Percentiles rank a stretch among this genome's conserved stretches.
Evolutionary conservation across 2,113 vertebrate species (phyloP).

Genomic region (Phocoena phocoena): DNA sequence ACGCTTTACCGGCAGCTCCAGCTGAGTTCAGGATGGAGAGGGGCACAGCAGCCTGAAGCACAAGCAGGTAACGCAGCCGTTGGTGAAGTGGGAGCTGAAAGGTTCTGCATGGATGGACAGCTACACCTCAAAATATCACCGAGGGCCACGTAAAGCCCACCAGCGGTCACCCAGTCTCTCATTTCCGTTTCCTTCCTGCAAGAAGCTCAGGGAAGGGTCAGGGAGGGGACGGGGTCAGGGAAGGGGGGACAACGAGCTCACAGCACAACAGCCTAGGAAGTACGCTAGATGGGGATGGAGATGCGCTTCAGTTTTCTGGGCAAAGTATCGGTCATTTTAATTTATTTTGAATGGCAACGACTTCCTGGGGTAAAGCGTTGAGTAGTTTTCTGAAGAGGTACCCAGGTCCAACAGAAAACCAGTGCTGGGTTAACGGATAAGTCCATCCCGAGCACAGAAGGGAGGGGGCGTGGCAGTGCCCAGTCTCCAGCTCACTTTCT

Average conservation of each 20-base stretch:
- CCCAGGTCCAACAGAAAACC: neutral
- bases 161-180: no score
- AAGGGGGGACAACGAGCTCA: neutral
- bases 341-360: neutral
- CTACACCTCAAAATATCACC: neutral
- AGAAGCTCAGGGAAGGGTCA: neutral
- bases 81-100: neutral
- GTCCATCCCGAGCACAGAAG: neutral
- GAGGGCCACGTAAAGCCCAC: no score
- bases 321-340: no score
- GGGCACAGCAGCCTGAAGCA: neutral
- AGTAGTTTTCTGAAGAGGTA: neutral
- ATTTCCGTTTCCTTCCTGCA: neutral
- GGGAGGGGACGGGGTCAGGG: neutral
- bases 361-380: neutral
- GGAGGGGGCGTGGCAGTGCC: no score
- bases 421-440: neutral
- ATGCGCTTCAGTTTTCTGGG: neutral
- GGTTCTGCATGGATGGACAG: neutral
- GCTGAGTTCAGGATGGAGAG: neutral
- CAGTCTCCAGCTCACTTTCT: neutral
- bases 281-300: rapidly evolving
- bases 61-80: rapidly evolving
- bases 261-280: rapidly evolving
- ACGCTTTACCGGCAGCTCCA: no score